These are phyloP conservation scores for Stenodera caucasica DNA, from an alignment of 2,888 invertebrate genomes.

Conservation along the genomic window DNA sequence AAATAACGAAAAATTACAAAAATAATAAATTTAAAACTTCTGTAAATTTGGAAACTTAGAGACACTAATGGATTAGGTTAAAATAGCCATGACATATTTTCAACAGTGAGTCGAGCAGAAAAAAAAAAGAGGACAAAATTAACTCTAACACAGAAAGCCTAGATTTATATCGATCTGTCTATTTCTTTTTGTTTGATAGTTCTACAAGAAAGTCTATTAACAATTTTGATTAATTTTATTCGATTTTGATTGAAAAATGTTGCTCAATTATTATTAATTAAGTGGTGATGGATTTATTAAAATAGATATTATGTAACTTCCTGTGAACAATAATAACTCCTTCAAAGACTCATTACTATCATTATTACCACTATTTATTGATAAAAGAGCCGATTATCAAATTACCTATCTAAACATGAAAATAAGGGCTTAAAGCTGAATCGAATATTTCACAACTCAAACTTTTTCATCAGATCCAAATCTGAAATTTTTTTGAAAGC, in stretches of 20 bases:
- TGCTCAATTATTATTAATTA: not conserved
- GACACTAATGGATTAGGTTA: conserved; percentile 1
- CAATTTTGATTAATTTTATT: not conserved
- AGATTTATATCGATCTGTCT: no score
- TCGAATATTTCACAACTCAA: no score
- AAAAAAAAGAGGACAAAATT: not conserved
- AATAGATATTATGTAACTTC: not conserved
- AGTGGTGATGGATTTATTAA: not conserved
- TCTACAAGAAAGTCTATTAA: not conserved
- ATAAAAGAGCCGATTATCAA: no score
- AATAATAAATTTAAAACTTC: conserved; percentile 3
- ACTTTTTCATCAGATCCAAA: no score
- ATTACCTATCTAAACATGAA: no score
- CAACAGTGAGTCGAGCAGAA: not conserved
- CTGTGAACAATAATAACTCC: not conserved
- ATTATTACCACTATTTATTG: no score
- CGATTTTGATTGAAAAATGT: not conserved
- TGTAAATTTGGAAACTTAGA: conserved; percentile 6
- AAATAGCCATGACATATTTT: conserved; percentile 7
- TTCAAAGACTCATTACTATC: no score
- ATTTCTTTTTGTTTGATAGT: no score
- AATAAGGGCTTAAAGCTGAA: no score
- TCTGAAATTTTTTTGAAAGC: no score
- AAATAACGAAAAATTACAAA: conserved; percentile 1
- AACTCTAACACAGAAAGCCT: not conserved